A percentile compares a stretch with the other conserved stretches of the same genome.
Conservation (phyloP, 2,888 invertebrate genomes). For the Agrenia bidenticulata region DNA sequence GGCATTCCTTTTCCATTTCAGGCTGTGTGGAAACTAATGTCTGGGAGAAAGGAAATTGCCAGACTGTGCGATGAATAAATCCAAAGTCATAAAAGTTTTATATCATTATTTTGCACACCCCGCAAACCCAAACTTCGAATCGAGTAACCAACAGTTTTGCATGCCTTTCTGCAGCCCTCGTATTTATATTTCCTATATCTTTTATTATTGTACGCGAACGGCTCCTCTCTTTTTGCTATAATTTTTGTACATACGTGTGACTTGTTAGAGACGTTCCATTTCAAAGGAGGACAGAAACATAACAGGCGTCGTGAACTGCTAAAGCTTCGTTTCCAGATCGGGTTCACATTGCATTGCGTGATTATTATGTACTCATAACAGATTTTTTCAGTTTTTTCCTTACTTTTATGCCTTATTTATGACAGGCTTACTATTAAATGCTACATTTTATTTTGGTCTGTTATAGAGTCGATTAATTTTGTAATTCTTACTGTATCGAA, state of each 20-base stretch:
- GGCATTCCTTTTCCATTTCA: slow-evolving; percentile 32
- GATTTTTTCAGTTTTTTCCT: no score
- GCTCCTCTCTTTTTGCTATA: background rate
- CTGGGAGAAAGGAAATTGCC: slow-evolving; percentile 32
- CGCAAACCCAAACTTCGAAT: background rate
- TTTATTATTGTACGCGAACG: background rate
- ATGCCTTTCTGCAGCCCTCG: background rate
- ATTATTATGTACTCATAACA: no score
- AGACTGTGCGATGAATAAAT: slow-evolving; percentile 46
- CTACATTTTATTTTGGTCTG: no score
- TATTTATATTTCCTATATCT: background rate
- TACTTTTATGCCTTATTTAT: no score
- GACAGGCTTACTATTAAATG: no score
- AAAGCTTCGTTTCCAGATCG: no score
- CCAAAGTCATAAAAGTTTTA: slow-evolving; percentile 48
- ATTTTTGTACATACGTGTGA: background rate
- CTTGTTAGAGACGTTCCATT: background rate
- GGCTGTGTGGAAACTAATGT: background rate
- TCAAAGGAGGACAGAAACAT: no score
- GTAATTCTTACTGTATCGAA: no score
- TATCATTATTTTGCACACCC: slow-evolving; percentile 46
- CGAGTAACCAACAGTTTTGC: slow-evolving; percentile 3
- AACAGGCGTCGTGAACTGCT: no score
- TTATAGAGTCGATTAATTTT: no score
- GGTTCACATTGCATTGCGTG: no score